A percentile compares a stretch with the other conserved stretches of the same genome.
phyloP scores from a whole-genome alignment of 2,113 vertebrate genomes.

The Ariopsis seemanni region DNA sequence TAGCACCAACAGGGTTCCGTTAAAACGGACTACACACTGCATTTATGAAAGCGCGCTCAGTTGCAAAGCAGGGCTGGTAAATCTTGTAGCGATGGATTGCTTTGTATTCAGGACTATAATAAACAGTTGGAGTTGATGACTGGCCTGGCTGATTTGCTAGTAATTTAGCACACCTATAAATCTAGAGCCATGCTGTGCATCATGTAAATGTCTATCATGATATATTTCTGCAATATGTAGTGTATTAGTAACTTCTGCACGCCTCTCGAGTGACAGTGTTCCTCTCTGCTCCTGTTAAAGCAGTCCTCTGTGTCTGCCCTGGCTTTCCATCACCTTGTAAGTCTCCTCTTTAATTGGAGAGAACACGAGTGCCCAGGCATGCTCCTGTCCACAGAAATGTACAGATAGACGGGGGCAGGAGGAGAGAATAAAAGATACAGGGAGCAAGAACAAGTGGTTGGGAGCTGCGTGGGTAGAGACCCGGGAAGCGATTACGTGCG shows the following conservation, averaged over 20 bases:
- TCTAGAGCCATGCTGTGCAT: background rate
- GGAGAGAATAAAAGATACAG: background rate
- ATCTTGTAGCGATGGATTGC: no score
- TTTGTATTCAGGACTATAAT: no score
- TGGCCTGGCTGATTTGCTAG: no score
- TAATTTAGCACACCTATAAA: no score
- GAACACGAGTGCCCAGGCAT: constrained; percentile 62
- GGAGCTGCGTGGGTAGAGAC: constrained; percentile 42
- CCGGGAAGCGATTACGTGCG: constrained; percentile 17
- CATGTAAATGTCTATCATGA: background rate
- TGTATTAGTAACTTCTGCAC: background rate
- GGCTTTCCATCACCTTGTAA: constrained; percentile 71
- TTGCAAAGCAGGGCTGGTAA: no score
- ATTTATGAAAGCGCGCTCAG: background rate
- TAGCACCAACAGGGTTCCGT: background rate
- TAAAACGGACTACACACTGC: background rate
- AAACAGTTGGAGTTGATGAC: no score
- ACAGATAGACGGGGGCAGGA: constrained; percentile 2
- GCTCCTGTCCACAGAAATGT: constrained; percentile 53
- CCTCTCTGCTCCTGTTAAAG: constrained; percentile 68
- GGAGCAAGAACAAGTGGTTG: constrained; percentile 1
- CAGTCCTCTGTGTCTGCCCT: constrained; percentile 69
- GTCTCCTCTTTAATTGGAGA: constrained; percentile 75
- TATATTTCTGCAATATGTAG: background rate
- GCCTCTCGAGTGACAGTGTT: background rate